Conservation (phyloP, 2,113 vertebrate species). For the Eretmochelys imbricata region DNA sequence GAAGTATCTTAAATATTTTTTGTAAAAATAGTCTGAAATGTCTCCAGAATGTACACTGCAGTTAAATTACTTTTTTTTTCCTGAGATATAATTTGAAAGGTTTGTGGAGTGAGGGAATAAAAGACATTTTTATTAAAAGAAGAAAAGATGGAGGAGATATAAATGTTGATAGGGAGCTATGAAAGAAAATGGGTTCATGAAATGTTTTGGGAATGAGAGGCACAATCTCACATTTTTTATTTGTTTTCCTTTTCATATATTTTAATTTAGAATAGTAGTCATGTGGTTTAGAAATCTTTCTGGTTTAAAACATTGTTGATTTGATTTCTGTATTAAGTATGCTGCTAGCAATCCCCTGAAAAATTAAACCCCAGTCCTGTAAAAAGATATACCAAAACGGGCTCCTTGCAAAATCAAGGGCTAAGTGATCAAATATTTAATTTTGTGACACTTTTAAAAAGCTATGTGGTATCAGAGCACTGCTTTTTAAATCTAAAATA, state of each 20-base stretch:
- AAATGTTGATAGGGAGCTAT: not conserved
- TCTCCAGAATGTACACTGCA: not conserved
- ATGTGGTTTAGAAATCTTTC: not conserved
- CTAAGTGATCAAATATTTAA: not conserved
- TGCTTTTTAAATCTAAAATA: not conserved
- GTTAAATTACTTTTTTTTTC: not conserved
- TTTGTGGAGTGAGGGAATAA: not conserved
- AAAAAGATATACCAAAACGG: not conserved
- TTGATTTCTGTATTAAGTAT: not conserved
- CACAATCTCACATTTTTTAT: not conserved
- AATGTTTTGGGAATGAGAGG: not conserved
- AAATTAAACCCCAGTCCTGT: not conserved
- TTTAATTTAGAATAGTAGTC: not conserved
- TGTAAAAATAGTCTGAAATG: not conserved
- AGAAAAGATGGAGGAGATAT: not conserved
- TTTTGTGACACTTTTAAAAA: slow-evolving; percentile 5
- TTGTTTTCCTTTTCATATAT: not conserved
- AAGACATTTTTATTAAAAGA: not conserved
- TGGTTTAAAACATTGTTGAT: not conserved
- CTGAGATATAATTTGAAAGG: not conserved
- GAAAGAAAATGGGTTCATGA: not conserved
- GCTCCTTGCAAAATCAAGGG: not conserved
- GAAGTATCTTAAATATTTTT: not conserved
- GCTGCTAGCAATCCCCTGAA: not conserved
- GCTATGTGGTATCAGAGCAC: not conserved